Base-by-base conservation (phyloP, 2,888 invertebrate genomes). In the Tetrapedia diversipes region DNA sequence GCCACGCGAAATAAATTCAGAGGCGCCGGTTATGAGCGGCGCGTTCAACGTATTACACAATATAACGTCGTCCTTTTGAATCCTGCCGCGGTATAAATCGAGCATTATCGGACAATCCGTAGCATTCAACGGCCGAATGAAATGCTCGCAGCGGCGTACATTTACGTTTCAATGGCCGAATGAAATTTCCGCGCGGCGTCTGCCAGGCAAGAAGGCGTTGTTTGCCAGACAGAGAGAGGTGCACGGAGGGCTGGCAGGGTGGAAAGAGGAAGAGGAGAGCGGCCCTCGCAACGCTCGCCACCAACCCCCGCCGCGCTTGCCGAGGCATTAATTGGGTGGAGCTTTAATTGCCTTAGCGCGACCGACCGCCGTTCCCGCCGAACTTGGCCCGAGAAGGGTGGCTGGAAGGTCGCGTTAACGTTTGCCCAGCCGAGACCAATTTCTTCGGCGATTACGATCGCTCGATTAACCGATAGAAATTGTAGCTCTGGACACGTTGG, bases 281-380 rank as follows among this genome's bases (percentile, higher is more conserved):
- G n/a, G 19, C 37, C 66, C 47, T 57, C 66, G 66, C 56, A 47
- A 63, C 70, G 64, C 54, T 41, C 41, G 67, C 60, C 49, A 32
- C 24, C 69, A 59, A 57, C 71, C 73, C 73, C 64, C 59, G 73
- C 74, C 51, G 63, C 77, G 76, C 77, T 77, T 69, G 70, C 67
- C 79, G 76, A 67, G 86, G 86, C 82, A 88, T 89, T 90, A 90
- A 90, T 89, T 89, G 88, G 89, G 81, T 88, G 88, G 87, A 88
- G 87, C 87, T 88, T 88, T 90, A 90, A 89, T 90, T 89, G 89
- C 89, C 86, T 85, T 84, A 86, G 86, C 83, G 87, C 89, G 87
- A 88, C 89, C 89, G 89, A 89, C 88, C 89, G 89, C 88, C 88
- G 89, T 85, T 79, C 86, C 83, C 84, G 81, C 87, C 86, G 86